Base-by-base conservation (phyloP, 2,888 invertebrate genomes). In the Pyralis farinalis region DNA sequence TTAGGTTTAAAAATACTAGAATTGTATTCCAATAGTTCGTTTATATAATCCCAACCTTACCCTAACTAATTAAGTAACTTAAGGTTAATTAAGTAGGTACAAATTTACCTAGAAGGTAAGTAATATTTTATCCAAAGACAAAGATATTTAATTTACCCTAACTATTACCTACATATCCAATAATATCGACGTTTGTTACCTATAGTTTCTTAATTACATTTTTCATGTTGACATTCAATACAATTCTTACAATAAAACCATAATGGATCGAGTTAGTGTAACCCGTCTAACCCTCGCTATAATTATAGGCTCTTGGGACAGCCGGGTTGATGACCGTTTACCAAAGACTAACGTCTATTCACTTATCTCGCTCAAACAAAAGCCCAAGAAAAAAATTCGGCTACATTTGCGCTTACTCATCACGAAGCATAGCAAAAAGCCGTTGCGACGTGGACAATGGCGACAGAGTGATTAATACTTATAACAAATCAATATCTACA, bases 321-420 rank as follows among this genome's bases (percentile, higher is more conserved):
- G 47, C 41, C 45, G 67, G 82, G 80, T 80, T 71, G 76, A 74
- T 72, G 80, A 80, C 83, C 82, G 79, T 71, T 69, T 63, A 63
- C 71, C 54, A 60, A 68, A 65, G 62, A 52, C 46, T 46, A 59
- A 59, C 55, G 64, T 62, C 77, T 80, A 81, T 81, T 81, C 82
- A 82, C 78, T 84, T 81, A 85, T 83, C 82, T 80, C 63, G 56
- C 64, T 70, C 78, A 81, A 83, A 87, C 84, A 85, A 85, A 85
- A 73, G 71, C 1, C 55, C 56, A 46, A 52, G 55, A 51, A 70
- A 74, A 74, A 77, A 73, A 65, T 28, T 54, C 51, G 51, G 63
- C 58, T 63, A 63, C 70, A 70, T 73, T 77, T 76, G 68, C 73
- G 83, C 82, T 82, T 80, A 82, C 73, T 84, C 82, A 83, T 53